phyloP scores from a whole-genome alignment of 2,113 vertebrate genomes.

The Ursus arctos region DNA sequence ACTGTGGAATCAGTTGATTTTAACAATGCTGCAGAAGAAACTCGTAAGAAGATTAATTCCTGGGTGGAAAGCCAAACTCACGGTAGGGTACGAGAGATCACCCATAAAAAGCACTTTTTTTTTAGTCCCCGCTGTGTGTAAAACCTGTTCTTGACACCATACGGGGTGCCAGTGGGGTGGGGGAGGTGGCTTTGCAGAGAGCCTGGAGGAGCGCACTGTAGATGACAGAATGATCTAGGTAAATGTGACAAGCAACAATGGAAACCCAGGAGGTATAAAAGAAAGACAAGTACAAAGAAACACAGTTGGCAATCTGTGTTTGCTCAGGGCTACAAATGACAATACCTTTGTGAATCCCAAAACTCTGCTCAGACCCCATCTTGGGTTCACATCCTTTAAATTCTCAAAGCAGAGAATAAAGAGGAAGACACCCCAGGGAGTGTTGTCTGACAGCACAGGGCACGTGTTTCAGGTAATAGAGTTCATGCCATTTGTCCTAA shows the following conservation, averaged over 20 bases:
- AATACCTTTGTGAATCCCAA: background rate
- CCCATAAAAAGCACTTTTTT: background rate
- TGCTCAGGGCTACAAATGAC: background rate
- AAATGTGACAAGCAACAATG: accelerated
- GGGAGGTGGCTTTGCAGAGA: background rate
- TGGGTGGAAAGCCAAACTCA: slow-evolving; percentile 94
- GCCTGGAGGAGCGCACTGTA: background rate
- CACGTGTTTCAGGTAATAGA: background rate
- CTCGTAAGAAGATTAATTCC: slow-evolving; percentile 90
- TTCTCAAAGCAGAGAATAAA: background rate
- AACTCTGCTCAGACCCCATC: background rate
- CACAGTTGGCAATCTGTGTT: background rate
- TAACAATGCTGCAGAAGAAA: slow-evolving; percentile 85
- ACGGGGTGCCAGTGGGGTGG: accelerated
- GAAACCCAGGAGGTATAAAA: background rate
- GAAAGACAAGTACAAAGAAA: background rate
- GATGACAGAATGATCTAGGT: accelerated
- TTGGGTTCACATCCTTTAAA: background rate
- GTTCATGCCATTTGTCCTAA: background rate
- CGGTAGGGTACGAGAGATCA: slow-evolving; percentile 79
- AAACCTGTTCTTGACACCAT: background rate
- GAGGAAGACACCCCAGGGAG: accelerated
- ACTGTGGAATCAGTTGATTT: slow-evolving; percentile 90
- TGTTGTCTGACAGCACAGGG: background rate
- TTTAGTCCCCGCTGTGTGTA: background rate